Percentiles rank a stretch among this genome's conserved stretches.
Conservation (phyloP, 2,888 invertebrate genomes). For the Caenorhabditis sulstoni region DNA sequence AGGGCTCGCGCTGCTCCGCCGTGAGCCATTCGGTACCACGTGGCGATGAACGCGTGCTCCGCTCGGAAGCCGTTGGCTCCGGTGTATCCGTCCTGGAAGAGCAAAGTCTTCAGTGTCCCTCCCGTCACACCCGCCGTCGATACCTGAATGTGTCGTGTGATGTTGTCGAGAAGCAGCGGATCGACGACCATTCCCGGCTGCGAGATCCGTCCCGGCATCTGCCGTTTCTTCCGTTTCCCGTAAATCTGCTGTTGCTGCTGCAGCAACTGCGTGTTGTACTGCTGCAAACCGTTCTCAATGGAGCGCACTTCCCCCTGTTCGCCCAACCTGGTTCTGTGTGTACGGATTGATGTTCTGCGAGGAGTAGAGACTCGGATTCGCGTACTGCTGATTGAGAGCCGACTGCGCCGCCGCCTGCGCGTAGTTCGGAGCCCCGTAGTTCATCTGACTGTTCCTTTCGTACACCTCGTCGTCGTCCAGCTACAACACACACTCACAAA, state of each 20-base stretch:
- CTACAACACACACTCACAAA: constrained; percentile 41
- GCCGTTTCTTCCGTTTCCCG: constrained; percentile 67
- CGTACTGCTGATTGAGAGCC: constrained; percentile 37
- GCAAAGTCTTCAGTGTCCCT: neutral
- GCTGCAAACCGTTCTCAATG: constrained; percentile 20
- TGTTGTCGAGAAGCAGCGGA: constrained; percentile 73
- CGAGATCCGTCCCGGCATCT: constrained; percentile 72
- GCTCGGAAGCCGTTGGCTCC: constrained; percentile 75
- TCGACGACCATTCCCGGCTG: constrained; percentile 76
- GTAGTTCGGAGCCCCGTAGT: constrained; percentile 65
- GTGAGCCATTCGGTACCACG: constrained; percentile 77
- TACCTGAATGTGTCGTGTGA: constrained; percentile 70
- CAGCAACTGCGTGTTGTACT: constrained; percentile 38
- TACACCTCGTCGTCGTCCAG: constrained; percentile 74
- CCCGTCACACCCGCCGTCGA: constrained; percentile 6
- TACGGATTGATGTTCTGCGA: constrained; percentile 66
- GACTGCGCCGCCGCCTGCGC: constrained; percentile 42
- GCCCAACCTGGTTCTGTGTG: constrained; percentile 34
- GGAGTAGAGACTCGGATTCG: constrained; percentile 34
- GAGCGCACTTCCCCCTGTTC: neutral
- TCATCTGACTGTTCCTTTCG: constrained; percentile 58
- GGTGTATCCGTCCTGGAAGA: constrained; percentile 66
- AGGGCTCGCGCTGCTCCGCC: constrained; percentile 76
- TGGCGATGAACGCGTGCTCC: constrained; percentile 76
- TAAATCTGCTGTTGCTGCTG: constrained; percentile 49